Conservation (phyloP, 2,113 vertebrate species). For the Geococcyx californianus region DNA sequence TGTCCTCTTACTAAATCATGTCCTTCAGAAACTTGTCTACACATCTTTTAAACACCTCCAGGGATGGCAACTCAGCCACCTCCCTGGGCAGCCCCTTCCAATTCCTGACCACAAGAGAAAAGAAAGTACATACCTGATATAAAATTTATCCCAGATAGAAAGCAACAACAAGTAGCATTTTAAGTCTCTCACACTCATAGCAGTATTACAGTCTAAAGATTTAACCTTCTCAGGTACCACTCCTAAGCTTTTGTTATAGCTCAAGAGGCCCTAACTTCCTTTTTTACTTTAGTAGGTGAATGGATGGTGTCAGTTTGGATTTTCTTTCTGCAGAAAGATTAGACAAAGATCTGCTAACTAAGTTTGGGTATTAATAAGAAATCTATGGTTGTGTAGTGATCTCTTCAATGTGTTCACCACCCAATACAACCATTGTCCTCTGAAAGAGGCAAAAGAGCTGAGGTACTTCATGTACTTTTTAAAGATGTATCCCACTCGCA, state of each 20-base stretch:
- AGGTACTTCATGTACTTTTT: neutral
- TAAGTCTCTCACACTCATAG: neutral
- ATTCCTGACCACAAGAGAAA: no score
- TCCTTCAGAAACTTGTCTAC: no score
- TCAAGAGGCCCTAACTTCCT: neutral
- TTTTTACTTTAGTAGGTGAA: neutral
- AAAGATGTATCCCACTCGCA: neutral
- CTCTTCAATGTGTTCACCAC: neutral
- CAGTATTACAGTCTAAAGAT: neutral
- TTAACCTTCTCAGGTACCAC: neutral
- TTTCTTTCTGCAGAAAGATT: neutral
- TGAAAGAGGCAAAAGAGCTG: neutral
- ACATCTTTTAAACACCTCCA: no score
- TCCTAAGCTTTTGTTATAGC: neutral
- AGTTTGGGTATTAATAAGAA: neutral
- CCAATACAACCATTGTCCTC: neutral
- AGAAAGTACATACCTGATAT: neutral
- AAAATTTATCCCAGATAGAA: neutral
- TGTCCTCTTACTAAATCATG: no score
- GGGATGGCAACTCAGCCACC: no score
- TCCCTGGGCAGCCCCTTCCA: no score
- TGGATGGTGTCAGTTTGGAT: neutral
- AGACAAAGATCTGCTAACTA: neutral
- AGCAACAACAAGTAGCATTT: neutral
- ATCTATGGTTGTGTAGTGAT: neutral